These are phyloP conservation scores for Uromys caudimaculatus DNA, from an alignment of 2,797 vertebrate genomes.

Conservation along the genomic window DNA sequence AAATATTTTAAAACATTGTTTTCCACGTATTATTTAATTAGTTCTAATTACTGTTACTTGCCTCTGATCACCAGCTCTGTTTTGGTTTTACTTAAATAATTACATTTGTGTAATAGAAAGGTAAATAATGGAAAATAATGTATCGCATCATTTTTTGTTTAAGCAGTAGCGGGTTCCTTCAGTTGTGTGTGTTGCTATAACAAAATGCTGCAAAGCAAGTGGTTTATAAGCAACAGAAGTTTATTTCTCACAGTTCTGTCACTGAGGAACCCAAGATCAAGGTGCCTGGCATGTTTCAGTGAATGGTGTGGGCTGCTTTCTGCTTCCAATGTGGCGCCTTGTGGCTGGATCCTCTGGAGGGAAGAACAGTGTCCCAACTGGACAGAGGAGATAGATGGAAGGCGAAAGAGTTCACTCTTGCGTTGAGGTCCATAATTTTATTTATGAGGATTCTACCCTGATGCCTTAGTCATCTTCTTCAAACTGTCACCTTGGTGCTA, in stretches of 20 bases:
- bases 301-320: background rate
- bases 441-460: background rate
- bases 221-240: background rate
- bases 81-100: slow-evolving; percentile 34
- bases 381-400: background rate
- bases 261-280: background rate
- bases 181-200: background rate
- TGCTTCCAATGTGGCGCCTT: background rate
- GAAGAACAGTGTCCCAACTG: accelerated
- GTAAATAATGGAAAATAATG: background rate
- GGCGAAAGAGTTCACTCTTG: background rate
- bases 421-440: background rate
- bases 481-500: background rate
- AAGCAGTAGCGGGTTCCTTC: background rate
- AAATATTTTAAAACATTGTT: slow-evolving; percentile 23
- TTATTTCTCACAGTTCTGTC: background rate
- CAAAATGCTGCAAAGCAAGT: background rate
- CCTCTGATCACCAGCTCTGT: background rate
- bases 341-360: background rate
- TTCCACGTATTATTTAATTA: background rate
- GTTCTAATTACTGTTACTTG: background rate
- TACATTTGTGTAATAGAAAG: background rate
- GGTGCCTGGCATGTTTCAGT: too few relatives aligned
- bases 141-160: too few relatives aligned
- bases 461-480: background rate